Evolutionary conservation across 2,797 vertebrate species (phyloP), one percentile per base, ranked within the genome.

Genomic region (Prionace glauca): DNA sequence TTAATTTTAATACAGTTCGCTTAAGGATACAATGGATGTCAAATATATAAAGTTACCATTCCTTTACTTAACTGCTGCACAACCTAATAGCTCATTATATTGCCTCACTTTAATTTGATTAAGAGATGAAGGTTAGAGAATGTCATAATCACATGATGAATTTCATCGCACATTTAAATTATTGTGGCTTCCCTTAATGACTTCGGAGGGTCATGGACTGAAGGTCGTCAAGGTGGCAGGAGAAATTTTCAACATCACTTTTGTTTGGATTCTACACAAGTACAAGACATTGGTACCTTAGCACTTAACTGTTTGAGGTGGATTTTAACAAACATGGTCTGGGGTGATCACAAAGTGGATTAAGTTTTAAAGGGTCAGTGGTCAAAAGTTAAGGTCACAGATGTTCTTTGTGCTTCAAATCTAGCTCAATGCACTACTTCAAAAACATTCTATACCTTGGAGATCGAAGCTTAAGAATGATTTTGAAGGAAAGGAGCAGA

Each of bases 61-160:
- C 84, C 22, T 67, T 92, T 32, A 16, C n/a, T 26, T 56, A 87
- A 56, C 41, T 87, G 24, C 36, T n/a, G 9, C 29, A 24, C 45
- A 87, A 11, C 90, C 16, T 36, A 16, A 0, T 24, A 87, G 84
- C 60, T 91, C 32, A 65, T 90, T 96, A 96, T 96, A 91, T 72
- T 29, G 14, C 86, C 96, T 95, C 95, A 56, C 65, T 96, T 92
- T 96, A 96, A 96, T 96, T 96, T 96, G 84, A 96, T 96, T 96
- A 95, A 74, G 10, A 79, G 95, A 95, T 96, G 95, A 95, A 69
- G 72, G 88, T 36, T 45, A 92, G 90, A 92, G 32, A 87, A 77
- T 95, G 96, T 96, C 95, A 95, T 96, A 88, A 96, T 96, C 86
- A 95, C 95, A 41, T 12, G 60, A 92, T 77, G n/a, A 41, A 87